These are phyloP conservation scores for Ophion obscuratus DNA, from an alignment of 2,888 invertebrate genomes.

Conservation along the genomic window DNA sequence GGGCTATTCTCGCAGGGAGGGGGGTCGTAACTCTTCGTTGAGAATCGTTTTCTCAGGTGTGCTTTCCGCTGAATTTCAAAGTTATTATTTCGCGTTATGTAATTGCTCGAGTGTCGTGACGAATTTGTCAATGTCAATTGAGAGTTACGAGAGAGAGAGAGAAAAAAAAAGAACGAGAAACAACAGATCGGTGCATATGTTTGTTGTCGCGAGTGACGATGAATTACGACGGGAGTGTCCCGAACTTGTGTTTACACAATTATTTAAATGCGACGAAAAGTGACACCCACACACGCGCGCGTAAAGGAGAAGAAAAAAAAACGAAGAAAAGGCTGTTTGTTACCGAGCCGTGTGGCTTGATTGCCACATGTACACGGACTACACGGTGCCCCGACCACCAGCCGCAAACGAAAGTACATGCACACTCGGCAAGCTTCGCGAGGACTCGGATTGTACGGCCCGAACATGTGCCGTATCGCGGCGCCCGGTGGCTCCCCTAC, in stretches of 20 bases:
- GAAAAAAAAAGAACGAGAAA: slow-evolving; percentile 37
- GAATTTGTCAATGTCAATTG: background rate
- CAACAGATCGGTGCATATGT: no score
- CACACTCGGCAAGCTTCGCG: slow-evolving; percentile 71
- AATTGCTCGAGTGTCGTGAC: no score
- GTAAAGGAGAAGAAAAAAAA: slow-evolving; percentile 54
- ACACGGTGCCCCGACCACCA: slow-evolving; percentile 72
- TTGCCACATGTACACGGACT: slow-evolving; percentile 82
- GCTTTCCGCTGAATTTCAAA: no score
- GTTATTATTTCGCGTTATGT: no score
- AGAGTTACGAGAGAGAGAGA: background rate
- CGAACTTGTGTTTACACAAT: slow-evolving; percentile 1
- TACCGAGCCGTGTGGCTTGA: slow-evolving; percentile 78
- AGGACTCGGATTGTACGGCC: slow-evolving; percentile 55
- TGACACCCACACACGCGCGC: slow-evolving; percentile 8
- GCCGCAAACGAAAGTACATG: slow-evolving; percentile 66
- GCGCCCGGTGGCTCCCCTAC: slow-evolving; percentile 28
- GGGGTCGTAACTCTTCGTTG: no score
- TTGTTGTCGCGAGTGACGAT: no score
- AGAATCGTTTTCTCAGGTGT: no score
- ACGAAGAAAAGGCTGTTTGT: slow-evolving; percentile 73
- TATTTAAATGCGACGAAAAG: background rate
- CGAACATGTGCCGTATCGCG: slow-evolving; percentile 54
- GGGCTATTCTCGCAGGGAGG: no score
- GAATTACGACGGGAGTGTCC: no score